Base-by-base conservation (phyloP, 2,113 vertebrate species). In the Mobula birostris region DNA sequence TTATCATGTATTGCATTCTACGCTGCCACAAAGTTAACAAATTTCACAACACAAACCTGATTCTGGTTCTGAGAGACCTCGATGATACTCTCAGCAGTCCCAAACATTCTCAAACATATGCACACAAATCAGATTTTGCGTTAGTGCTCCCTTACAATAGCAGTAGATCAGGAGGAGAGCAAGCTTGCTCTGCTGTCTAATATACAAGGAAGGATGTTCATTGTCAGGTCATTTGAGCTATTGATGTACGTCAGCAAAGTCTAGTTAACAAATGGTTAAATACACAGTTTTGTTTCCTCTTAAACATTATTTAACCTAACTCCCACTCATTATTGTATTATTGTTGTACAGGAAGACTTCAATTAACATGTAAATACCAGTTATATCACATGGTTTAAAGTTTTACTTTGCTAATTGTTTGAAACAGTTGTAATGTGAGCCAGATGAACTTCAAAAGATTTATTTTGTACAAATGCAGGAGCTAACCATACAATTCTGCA, bases 311-410 rank as follows among this genome's bases (percentile, higher is more conserved):
- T 94, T 76, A 91, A 94, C 87, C 74, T 88, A 74, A n/a, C 72
- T 70, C 76, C 58, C 85, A 94, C 94, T 94, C 94, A 94, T 83
- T 94, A 93, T 17, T 40, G 94, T 94, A 95, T 78, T 78, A 72
- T 58, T 94, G 94, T 79, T 72, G 48, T 56, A 76, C 48, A 95
- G 94, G 95, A 91, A 80, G 77, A 94, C 91, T 70, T 95, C 96
- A 95, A 97, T 97, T 97, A 97, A 96, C 95, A 97, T 96, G 95
- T 96, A 96, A 97, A 97, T 96, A 95, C 91, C 94, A 95, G 97
- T 96, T 95, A 96, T 96, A 95, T 97, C 96, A 94, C 95, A 96
- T 83, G 95, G 96, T 96, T 96, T 97, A 97, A 97, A 97, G 96
- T 97, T 97, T 97, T 96, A 97, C 96, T 97, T 96, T 95, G 96